Conservation (phyloP, 2,888 invertebrate genomes). For the Creontiades dilutus region DNA sequence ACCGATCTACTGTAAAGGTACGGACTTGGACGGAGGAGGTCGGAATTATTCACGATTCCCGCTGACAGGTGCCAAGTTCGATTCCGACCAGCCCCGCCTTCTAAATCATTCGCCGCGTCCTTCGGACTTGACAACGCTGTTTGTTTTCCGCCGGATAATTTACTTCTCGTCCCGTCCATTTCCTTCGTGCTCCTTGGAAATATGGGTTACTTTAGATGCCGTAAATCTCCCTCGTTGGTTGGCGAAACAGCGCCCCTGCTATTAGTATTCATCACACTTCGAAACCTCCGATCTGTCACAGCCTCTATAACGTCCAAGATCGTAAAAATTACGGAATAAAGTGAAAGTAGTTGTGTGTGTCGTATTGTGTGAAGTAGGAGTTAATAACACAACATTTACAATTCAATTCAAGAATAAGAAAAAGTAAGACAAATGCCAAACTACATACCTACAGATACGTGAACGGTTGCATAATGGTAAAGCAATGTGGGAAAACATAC, state of each 20-base stretch:
- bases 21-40: background rate
- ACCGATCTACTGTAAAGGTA: background rate
- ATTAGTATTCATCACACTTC: slow-evolving; percentile 22
- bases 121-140: slow-evolving; percentile 57
- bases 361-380: no score
- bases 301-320: background rate
- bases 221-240: slow-evolving; percentile 19
- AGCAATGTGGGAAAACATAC: no score
- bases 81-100: slow-evolving; percentile 50
- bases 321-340: no score
- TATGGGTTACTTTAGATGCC: slow-evolving; percentile 47
- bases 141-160: slow-evolving; percentile 63
- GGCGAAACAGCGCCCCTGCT: background rate
- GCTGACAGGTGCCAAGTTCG: slow-evolving; percentile 62
- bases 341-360: no score
- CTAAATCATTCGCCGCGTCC: slow-evolving; percentile 63
- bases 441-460: no score
- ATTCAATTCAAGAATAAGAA: no score
- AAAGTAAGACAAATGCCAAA: no score
- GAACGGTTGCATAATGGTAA: no score
- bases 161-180: slow-evolving; percentile 51
- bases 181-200: slow-evolving; percentile 34
- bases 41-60: slow-evolving; percentile 57
- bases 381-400: no score
- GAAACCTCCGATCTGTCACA: background rate